These are phyloP conservation scores for human DNA, from an alignment of 2,113 vertebrate species.

Conservation along the genomic window GRCh38 chr1:164847001-164847500, in stretches of 20 bases:
- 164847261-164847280: background rate
- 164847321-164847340: background rate
- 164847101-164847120: conserved; percentile 81
- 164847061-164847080: conserved; percentile 86
- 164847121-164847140: conserved; percentile 72
- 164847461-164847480: background rate
- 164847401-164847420: background rate
- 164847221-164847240: background rate
- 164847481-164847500: background rate
- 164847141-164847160: conserved; percentile 70
- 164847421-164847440: background rate
- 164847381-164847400: background rate
- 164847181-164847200: conserved; percentile 29
- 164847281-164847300: background rate
- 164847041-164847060: conserved; percentile 80
- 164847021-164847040: conserved; percentile 81
- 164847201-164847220: background rate
- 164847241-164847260: background rate
- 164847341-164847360: background rate
- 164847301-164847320: background rate
- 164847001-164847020: conserved; percentile 80
- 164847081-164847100: conserved; percentile 84
- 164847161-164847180: conserved; percentile 90
- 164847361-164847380: background rate
- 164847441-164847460: background rate